Evolutionary conservation across 2,888 invertebrate species (phyloP).

Genomic region (Keiferia lycopersicella): DNA sequence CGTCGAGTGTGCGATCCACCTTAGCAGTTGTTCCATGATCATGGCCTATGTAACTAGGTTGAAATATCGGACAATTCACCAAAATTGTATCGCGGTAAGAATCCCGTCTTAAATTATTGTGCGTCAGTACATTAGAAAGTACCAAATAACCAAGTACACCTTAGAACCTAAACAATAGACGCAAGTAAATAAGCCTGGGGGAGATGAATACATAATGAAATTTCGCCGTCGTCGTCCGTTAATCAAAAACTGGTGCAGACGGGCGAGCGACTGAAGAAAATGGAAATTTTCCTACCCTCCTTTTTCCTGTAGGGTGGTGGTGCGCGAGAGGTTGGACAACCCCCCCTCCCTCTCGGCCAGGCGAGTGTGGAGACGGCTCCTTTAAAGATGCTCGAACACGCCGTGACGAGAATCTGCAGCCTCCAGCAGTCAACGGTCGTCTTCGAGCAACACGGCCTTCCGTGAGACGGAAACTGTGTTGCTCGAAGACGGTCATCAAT

Average conservation of each 20-base stretch:
- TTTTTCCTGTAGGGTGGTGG: conserved; percentile 73
- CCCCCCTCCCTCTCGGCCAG: conserved; percentile 50
- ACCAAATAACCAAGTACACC: not conserved
- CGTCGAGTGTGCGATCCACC: too few species aligned
- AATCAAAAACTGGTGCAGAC: conserved; percentile 79
- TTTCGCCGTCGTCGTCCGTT: conserved; percentile 76
- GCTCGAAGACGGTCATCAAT: too few species aligned
- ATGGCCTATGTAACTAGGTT: too few species aligned
- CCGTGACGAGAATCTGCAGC: too few species aligned
- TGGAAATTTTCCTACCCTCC: conserved; percentile 81
- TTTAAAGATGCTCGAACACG: conserved; percentile 9
- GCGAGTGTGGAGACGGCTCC: conserved; percentile 47
- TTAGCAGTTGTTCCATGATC: too few species aligned
- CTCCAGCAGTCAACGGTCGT: too few species aligned
- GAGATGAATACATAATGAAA: conserved; percentile 80
- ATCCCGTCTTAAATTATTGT: too few species aligned
- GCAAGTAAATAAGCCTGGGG: conserved; percentile 63
- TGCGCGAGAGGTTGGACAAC: conserved; percentile 60
- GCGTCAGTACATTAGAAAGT: conserved; percentile 2
- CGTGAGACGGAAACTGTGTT: too few species aligned
- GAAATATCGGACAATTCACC: too few species aligned
- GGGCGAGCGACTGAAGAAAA: conserved; percentile 74
- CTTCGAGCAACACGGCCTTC: too few species aligned
- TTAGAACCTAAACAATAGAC: conserved; percentile 30
- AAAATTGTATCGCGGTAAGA: too few species aligned